phyloP scores from a whole-genome alignment of 37 sponge, comb jelly and placozoan species.

The Cladorhizidae sp. region DNA sequence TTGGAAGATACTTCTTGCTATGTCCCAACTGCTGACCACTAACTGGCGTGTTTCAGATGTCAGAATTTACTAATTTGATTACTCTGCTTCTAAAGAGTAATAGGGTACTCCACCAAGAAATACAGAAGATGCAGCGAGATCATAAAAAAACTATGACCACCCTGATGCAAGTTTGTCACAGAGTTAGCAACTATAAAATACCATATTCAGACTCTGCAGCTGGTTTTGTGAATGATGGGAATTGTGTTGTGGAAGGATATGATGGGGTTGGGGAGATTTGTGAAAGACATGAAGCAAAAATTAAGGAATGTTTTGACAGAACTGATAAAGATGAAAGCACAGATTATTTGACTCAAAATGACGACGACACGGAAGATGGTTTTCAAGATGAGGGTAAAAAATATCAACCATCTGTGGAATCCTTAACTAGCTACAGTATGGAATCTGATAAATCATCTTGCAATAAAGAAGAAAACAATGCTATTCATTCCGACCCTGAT shows the following conservation, averaged over 20 bases:
- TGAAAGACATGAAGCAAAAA: too few species aligned
- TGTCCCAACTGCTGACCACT: too few species aligned
- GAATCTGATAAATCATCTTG: neutral
- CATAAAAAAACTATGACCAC: constrained; percentile 29
- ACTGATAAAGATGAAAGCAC: neutral
- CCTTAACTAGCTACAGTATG: constrained; percentile 1
- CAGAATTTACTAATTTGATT: constrained; percentile 17
- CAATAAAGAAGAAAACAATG: neutral
- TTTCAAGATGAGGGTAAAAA: neutral
- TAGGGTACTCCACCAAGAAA: constrained; percentile 6
- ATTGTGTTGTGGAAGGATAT: too few species aligned
- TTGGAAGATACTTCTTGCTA: too few species aligned
- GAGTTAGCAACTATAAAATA: too few species aligned
- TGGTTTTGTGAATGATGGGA: too few species aligned
- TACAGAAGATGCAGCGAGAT: neutral
- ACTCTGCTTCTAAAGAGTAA: constrained; percentile 21
- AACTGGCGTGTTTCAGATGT: too few species aligned
- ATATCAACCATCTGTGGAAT: neutral
- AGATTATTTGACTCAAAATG: too few species aligned
- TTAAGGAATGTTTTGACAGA: neutral
- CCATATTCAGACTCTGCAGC: too few species aligned
- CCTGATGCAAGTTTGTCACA: neutral
- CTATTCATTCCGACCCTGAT: constrained; percentile 16
- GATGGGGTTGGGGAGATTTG: too few species aligned
- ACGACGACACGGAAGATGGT: neutral